These are phyloP conservation scores for Sweltsa coloradensis DNA, from an alignment of 1,140 invertebrate genomes.

Conservation along the genomic window DNA sequence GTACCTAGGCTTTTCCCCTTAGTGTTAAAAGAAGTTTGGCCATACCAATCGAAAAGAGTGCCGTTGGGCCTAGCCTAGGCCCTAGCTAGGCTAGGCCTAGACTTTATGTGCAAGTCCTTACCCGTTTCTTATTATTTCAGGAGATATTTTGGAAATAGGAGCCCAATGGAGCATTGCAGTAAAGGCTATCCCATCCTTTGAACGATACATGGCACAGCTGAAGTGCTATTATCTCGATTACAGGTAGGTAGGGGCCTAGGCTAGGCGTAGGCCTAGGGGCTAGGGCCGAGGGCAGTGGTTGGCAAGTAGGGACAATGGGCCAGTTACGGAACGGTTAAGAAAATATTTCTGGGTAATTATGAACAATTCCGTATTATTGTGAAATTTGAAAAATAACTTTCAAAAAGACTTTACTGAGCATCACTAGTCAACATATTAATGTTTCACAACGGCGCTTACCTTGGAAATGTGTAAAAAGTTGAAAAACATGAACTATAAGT, in stretches of 20 bases:
- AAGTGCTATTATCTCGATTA: conserved; percentile 98
- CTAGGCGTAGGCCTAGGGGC: no score
- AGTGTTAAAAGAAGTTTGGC: background rate
- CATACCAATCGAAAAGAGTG: background rate
- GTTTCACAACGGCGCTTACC: no score
- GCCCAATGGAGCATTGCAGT: conserved; percentile 87
- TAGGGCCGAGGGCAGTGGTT: no score
- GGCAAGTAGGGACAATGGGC: no score
- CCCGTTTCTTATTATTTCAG: conserved; percentile 35
- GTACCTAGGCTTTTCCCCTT: background rate
- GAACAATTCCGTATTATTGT: no score
- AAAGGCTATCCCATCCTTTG: conserved; percentile 88
- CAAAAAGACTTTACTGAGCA: no score
- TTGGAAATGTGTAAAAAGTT: no score
- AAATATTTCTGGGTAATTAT: no score
- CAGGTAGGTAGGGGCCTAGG: conserved; percentile 66
- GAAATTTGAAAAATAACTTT: no score
- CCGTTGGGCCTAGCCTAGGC: background rate
- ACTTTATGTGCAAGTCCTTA: background rate
- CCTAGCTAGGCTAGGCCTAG: background rate
- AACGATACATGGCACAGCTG: conserved; percentile 90
- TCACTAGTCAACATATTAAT: no score
- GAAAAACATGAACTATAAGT: no score
- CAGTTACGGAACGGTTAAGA: no score
- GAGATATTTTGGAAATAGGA: conserved; percentile 90